A percentile compares a stretch with the other conserved stretches of the same genome.
Conservation (phyloP, 2,113 vertebrate species). For the Mionectes macconnelli region DNA sequence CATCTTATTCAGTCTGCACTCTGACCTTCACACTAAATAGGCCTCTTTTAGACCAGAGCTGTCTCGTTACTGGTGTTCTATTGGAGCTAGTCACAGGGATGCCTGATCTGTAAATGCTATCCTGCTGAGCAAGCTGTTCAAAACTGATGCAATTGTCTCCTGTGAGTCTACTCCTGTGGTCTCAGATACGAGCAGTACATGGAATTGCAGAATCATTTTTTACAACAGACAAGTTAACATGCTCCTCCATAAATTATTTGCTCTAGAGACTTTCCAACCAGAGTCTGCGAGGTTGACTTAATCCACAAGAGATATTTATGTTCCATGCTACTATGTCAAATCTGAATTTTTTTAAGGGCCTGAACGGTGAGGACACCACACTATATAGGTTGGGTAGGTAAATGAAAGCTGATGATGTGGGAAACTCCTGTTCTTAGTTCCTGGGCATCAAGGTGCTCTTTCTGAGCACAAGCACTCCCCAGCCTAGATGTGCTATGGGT, state of each 20-base stretch:
- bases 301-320: neutral
- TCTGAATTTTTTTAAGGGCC: neutral
- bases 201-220: neutral
- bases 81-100: neutral
- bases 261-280: neutral
- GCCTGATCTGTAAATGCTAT: neutral
- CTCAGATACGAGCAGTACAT: neutral
- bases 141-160: neutral
- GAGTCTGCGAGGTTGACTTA: neutral
- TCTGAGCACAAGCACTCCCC: rapidly evolving
- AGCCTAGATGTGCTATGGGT: neutral
- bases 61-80: neutral
- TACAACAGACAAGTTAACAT: neutral
- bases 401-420: neutral
- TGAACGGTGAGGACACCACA: neutral
- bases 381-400: neutral
- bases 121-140: neutral
- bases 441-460: neutral
- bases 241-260: neutral
- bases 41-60: neutral
- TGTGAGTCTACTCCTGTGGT: neutral
- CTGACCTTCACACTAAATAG: neutral
- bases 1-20: rapidly evolving
- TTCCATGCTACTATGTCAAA: neutral
- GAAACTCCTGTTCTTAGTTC: neutral